A percentile compares a stretch with the other conserved stretches of the same genome.
phyloP scores from a whole-genome alignment of 2,113 vertebrate species.

The human region GRCh38 chr5:6574501-6575000 shows the following conservation, averaged over 20 bases:
- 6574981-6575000: not conserved
- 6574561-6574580: fast-evolving
- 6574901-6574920: too few species aligned
- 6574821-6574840: not conserved
- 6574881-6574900: not conserved
- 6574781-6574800: fast-evolving
- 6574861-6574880: not conserved
- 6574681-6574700: not conserved
- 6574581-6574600: not conserved
- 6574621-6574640: not conserved
- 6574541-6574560: too few species aligned
- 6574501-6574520: fast-evolving
- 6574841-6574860: not conserved
- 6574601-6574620: fast-evolving
- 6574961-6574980: not conserved
- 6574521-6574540: not conserved
- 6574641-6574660: not conserved
- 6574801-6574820: not conserved
- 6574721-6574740: fast-evolving
- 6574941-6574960: fast-evolving
- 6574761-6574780: not conserved
- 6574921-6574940: fast-evolving
- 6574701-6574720: fast-evolving
- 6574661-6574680: not conserved
- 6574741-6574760: fast-evolving